Evolutionary conservation across 2,797 vertebrate genomes (phyloP).

Genomic region (Sphaeramia orbicularis): DNA sequence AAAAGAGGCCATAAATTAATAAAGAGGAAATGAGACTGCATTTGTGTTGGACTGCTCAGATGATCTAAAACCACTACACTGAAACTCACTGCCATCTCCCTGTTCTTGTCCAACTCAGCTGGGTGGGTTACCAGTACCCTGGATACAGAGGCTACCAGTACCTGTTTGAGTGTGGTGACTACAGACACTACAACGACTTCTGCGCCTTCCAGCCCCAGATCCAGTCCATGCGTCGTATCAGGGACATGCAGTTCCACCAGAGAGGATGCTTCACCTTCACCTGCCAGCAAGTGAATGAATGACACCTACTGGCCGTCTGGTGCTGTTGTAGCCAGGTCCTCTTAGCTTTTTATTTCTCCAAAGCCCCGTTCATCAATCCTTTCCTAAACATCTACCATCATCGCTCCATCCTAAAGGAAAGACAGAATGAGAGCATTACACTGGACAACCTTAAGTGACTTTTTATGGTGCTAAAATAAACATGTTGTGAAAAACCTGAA

Average conservation of each 20-base stretch:
- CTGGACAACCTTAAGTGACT: constrained; percentile 80
- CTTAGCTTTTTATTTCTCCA: constrained; percentile 77
- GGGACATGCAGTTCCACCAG: constrained; percentile 94
- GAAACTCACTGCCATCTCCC: constrained; percentile 5
- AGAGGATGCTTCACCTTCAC: constrained; percentile 89
- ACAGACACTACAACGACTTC: constrained; percentile 97
- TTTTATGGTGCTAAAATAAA: constrained; percentile 88
- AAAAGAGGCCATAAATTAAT: too few relatives aligned
- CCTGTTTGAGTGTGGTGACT: constrained; percentile 95
- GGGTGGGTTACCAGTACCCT: constrained; percentile 98
- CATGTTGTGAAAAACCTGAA: constrained; percentile 80
- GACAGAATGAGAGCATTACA: constrained; percentile 75
- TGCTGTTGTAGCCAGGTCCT: constrained; percentile 61
- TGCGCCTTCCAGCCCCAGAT: constrained; percentile 96
- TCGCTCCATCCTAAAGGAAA: constrained; percentile 69
- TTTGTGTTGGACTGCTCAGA: neutral
- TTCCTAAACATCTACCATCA: constrained; percentile 60
- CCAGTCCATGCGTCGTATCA: constrained; percentile 94
- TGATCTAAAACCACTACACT: neutral
- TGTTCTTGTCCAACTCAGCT: constrained; percentile 78
- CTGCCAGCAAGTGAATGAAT: constrained; percentile 87
- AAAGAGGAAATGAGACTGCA: too few relatives aligned
- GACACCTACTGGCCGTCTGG: constrained; percentile 52
- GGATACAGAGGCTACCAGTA: constrained; percentile 98
- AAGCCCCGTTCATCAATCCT: constrained; percentile 38